These are phyloP conservation scores for Coenonympha arcania DNA, from an alignment of 2,888 invertebrate species.

Conservation along the genomic window DNA sequence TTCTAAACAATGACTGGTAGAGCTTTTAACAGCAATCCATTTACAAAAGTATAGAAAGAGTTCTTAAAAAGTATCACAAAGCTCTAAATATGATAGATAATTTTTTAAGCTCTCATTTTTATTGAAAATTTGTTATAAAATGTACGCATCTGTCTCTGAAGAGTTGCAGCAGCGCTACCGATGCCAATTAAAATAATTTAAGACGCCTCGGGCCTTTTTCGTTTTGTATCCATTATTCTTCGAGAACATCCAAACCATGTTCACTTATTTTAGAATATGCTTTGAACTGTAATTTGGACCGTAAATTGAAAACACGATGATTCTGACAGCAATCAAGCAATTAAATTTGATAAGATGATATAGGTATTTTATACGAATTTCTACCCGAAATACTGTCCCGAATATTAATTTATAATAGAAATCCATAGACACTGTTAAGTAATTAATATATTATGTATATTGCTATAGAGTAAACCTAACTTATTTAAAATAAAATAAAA, in stretches of 20 bases:
- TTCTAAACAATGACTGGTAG: too few relatives aligned
- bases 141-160: constrained; percentile 30
- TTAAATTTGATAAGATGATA: background rate
- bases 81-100: too few relatives aligned
- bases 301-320: constrained; percentile 42
- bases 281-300: constrained; percentile 58
- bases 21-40: too few relatives aligned
- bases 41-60: too few relatives aligned
- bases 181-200: constrained; percentile 76
- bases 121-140: background rate
- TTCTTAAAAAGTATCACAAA: too few relatives aligned
- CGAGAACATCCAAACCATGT: constrained; percentile 65
- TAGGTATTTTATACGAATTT: background rate
- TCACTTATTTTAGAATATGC: constrained; percentile 65
- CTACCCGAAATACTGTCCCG: too few relatives aligned
- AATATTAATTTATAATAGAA: background rate
- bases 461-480: too few relatives aligned
- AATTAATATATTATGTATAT: too few relatives aligned
- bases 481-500: background rate
- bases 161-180: constrained; percentile 63
- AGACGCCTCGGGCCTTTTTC: constrained; percentile 68
- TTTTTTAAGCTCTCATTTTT: too few relatives aligned
- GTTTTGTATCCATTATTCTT: constrained; percentile 71
- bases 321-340: constrained; percentile 23
- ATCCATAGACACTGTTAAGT: too few relatives aligned